Conservation (phyloP, 2,888 invertebrate species). For the Zaprionus bogoriensis region DNA sequence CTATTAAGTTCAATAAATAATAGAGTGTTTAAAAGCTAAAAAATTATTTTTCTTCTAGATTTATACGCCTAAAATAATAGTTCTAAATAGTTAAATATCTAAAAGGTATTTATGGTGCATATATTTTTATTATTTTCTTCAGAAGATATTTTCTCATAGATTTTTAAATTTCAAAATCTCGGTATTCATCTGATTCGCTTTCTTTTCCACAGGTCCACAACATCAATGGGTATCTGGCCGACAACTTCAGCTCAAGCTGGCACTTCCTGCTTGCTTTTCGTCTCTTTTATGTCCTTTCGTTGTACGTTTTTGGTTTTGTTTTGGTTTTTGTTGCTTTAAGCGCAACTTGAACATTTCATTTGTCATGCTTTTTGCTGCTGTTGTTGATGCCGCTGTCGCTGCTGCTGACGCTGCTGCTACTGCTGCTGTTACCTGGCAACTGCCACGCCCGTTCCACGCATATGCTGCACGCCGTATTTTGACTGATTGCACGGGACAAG, state of each 20-base stretch:
- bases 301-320: conserved; percentile 23
- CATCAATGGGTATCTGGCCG: not conserved
- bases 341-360: conserved; percentile 77
- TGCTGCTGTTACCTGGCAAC: conserved; percentile 50
- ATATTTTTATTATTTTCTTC: no score
- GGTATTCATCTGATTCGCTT: no score
- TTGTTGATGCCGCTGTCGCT: conserved; percentile 23
- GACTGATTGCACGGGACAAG: conserved; percentile 73
- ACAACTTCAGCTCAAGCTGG: not conserved
- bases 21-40: no score
- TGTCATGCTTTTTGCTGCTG: conserved; percentile 73
- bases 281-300: conserved; percentile 8
- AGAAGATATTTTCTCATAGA: no score
- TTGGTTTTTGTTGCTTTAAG: conserved; percentile 53
- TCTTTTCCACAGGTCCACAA: not conserved
- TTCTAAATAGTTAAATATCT: no score
- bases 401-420: conserved; percentile 1
- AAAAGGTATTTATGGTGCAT: no score
- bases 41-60: no score
- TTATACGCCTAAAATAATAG: no score
- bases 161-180: no score
- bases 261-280: not conserved
- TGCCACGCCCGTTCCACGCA: conserved; percentile 45
- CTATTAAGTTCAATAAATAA: no score
- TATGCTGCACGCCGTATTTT: conserved; percentile 73